These are phyloP conservation scores for Sebastes taczanowskii DNA, from an alignment of 2,797 vertebrate genomes.

Conservation along the genomic window DNA sequence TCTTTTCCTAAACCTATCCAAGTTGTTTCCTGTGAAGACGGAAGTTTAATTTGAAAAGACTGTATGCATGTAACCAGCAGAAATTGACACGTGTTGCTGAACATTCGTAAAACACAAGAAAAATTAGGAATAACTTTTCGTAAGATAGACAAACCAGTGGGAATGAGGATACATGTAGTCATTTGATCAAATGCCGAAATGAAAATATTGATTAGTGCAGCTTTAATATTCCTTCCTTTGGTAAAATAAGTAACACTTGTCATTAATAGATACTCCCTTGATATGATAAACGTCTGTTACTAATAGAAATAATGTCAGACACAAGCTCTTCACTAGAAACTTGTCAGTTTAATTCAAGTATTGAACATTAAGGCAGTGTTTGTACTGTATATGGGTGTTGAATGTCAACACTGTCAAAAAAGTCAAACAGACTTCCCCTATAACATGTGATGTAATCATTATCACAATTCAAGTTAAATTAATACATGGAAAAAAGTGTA, in stretches of 20 bases:
- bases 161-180: not conserved
- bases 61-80: no score
- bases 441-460: not conserved
- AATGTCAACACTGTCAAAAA: constrained; percentile 36
- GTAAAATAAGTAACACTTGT: not conserved
- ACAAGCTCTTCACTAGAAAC: constrained; percentile 4
- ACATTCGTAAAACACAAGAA: no score
- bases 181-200: not conserved
- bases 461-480: not conserved
- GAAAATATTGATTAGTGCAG: not conserved
- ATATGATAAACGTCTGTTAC: not conserved
- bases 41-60: no score
- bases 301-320: not conserved
- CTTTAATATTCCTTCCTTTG: not conserved
- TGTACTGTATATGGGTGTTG: constrained; percentile 10
- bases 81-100: no score
- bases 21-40: no score
- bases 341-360: constrained; percentile 52
- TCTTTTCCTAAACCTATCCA: no score
- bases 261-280: not conserved
- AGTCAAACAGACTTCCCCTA: not conserved
- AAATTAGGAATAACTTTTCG: no score
- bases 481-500: not conserved
- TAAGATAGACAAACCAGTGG: no score
- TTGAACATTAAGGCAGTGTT: constrained; percentile 44